Evolutionary conservation across 53 echinoderm and acorn worm species (phyloP).

Genomic region (Antedon mediterranea): DNA sequence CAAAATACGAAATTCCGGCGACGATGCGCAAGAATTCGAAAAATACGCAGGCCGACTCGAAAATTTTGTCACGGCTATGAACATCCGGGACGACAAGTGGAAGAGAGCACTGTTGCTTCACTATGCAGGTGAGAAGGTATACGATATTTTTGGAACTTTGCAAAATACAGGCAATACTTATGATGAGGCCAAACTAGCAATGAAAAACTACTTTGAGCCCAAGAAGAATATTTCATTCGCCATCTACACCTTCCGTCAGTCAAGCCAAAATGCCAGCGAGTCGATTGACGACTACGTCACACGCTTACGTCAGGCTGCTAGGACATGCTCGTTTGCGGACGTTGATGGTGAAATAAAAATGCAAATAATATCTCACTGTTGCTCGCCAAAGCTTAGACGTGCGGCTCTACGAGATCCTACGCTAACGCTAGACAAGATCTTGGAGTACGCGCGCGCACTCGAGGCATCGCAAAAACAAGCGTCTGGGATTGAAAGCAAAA

Average conservation of each 20-base stretch:
- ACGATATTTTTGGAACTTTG: not conserved
- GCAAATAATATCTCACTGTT: constrained; percentile 18
- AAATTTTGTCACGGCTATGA: no score
- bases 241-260: constrained; percentile 1
- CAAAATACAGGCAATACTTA: not conserved
- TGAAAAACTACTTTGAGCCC: not conserved
- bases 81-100: no score
- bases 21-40: no score
- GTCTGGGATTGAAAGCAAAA: not conserved
- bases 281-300: constrained; percentile 7
- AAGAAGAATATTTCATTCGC: constrained; percentile 4
- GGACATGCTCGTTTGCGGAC: not conserved
- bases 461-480: constrained; percentile 15
- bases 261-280: not conserved
- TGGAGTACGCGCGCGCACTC: constrained; percentile 5
- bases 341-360: constrained; percentile 13
- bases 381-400: constrained; percentile 11
- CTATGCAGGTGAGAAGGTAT: not conserved
- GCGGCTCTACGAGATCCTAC: constrained; percentile 17
- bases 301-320: not conserved
- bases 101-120: no score
- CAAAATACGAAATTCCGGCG: no score
- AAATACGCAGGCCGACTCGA: no score
- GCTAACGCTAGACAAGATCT: constrained; percentile 11
- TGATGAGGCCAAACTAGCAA: not conserved